Evolutionary conservation across 2,113 vertebrate species (phyloP), one percentile per base, ranked within the genome.

Genomic region (Colius striatus): DNA sequence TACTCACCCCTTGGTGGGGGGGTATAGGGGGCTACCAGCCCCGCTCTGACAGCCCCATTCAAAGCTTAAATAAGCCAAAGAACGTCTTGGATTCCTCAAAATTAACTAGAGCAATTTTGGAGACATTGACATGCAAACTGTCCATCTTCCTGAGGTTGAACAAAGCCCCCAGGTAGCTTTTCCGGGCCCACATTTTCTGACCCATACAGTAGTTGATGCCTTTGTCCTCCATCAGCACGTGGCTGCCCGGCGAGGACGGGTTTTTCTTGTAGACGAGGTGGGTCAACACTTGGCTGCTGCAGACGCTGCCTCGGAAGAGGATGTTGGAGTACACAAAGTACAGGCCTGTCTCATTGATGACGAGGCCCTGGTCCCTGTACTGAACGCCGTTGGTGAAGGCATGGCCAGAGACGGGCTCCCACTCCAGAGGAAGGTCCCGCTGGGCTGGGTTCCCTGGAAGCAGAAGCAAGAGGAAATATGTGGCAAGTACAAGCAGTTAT

Each of bases 241-340:
- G 54, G 50, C 94, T 97, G 82, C 68, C 78, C 0, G 84, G 96
- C 1, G 94, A 98, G 43, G 71, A 38, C 0, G 94, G 93, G 76
- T 96, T 97, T 82, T 92, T 98, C 96, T 98, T 95, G 77, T 97
- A 98, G 84, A 99, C 97, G 0, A 91, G 58, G 87, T 99, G 99
- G 8, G 34, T 30, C 21, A 97, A 80, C 26, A 97, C 88, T 36
- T 94, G 86, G 6, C 58, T 82, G n/a, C 57, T 67, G 19, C 99
- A 99, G 30, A 25, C 2, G 1, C 67, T 96, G 25, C 98, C 95
- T 8, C 98, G 96, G 90, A 99, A 95, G 91, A 99, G 97, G 34
- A 99, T 97, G 0, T 98, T 98, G 30, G 98, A 98, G 96, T 99
- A 99, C 21, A 99, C 93, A 0, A 99, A 98, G 96, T 99, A 99